Evolutionary conservation across 2,113 vertebrate genomes (phyloP).

Genomic region (Cinclus mexicanus): DNA sequence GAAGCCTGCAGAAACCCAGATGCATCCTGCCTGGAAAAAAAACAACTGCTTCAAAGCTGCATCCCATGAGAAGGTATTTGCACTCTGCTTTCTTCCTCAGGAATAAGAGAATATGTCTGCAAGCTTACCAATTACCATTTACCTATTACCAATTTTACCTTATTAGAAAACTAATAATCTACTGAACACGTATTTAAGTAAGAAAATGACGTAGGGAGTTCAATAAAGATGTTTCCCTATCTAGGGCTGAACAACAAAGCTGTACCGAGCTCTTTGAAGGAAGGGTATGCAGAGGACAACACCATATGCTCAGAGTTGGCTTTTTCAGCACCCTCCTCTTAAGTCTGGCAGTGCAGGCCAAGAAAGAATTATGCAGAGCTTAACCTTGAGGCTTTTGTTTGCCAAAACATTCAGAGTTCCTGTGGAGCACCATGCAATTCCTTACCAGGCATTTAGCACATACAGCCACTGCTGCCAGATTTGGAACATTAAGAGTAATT

Average conservation of each 20-base stretch:
- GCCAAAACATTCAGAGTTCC: neutral
- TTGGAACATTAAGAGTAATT: neutral
- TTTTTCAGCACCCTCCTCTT: neutral
- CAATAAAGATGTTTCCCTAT: neutral
- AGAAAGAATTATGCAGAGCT: neutral
- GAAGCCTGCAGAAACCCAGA: neutral
- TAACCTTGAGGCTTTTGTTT: neutral
- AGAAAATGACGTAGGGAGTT: neutral
- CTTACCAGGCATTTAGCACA: fast-evolving
- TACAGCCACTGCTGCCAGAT: neutral
- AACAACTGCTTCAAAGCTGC: neutral
- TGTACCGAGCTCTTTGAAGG: fast-evolving
- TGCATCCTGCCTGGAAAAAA: neutral
- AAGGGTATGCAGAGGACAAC: neutral
- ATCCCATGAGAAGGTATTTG: neutral
- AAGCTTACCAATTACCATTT: neutral
- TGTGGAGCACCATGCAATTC: neutral
- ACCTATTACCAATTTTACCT: neutral
- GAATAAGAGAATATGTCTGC: neutral
- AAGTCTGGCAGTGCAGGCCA: neutral
- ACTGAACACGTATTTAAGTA: neutral
- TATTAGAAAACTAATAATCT: neutral
- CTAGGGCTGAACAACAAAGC: neutral
- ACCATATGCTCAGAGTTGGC: neutral
- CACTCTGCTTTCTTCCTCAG: neutral